Conservation (phyloP, 2,113 vertebrate species). For the Dicentrarchus labrax region DNA sequence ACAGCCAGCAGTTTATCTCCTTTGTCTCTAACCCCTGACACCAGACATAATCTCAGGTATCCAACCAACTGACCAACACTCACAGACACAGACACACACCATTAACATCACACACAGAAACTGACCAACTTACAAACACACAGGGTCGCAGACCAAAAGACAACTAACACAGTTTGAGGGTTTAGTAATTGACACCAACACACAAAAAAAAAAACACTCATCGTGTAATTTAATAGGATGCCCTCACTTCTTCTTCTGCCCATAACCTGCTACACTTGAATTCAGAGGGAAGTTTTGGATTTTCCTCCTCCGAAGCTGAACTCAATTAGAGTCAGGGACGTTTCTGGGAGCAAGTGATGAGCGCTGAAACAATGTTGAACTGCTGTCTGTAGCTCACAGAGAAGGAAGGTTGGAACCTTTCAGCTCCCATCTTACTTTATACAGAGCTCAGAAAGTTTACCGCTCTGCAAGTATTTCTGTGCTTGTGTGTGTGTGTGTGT, state of each 20-base stretch:
- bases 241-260: conserved; percentile 31
- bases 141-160: conserved; percentile 35
- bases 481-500: conserved; percentile 24
- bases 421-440: conserved; percentile 40
- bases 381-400: conserved; percentile 30
- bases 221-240: conserved; percentile 19
- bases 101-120: conserved; percentile 20
- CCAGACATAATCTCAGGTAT: conserved; percentile 85
- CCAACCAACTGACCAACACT: conserved; percentile 67
- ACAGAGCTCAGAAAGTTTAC: conserved; percentile 61
- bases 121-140: conserved; percentile 35
- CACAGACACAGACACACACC: neutral
- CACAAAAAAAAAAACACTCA: too few relatives aligned
- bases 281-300: conserved; percentile 45
- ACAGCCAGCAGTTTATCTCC: conserved; percentile 64
- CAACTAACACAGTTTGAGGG: conserved; percentile 21
- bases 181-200: neutral
- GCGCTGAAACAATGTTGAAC: neutral
- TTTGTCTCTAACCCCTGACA: conserved; percentile 62
- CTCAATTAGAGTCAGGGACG: conserved; percentile 54
- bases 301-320: conserved; percentile 62
- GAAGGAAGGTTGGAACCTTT: conserved; percentile 36
- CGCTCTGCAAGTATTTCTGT: conserved; percentile 56
- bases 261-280: conserved; percentile 81
- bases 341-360: conserved; percentile 57